Evolutionary conservation across 2,113 vertebrate species (phyloP).

Genomic region (Trichechus manatus): DNA sequence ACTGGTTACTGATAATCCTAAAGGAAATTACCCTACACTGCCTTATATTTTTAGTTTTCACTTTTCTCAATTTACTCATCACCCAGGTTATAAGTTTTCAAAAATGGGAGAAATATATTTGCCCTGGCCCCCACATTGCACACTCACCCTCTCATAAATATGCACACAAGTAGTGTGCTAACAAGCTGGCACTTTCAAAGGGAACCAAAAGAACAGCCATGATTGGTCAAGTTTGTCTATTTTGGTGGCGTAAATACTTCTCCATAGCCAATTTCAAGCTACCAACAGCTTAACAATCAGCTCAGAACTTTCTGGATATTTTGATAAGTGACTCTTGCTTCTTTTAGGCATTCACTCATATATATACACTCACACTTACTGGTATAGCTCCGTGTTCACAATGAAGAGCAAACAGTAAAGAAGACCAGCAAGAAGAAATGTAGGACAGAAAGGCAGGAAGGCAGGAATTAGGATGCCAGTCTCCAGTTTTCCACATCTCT

Average conservation of each 20-base stretch:
- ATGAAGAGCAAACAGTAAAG: background rate
- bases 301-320: background rate
- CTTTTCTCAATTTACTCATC: background rate
- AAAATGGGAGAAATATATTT: background rate
- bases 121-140: background rate
- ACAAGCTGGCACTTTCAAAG: background rate
- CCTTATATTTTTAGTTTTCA: background rate
- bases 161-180: background rate
- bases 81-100: background rate
- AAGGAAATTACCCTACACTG: background rate
- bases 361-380: background rate
- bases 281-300: background rate
- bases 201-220: background rate
- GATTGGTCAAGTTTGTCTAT: background rate
- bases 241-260: background rate
- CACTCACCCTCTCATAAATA: background rate
- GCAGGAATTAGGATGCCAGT: background rate
- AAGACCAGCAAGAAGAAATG: background rate
- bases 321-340: background rate
- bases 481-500: background rate
- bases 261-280: background rate
- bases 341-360: background rate
- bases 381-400: background rate
- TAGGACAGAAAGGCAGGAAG: background rate
- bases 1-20: background rate